A percentile compares a stretch with the other conserved stretches of the same genome.
These are phyloP conservation scores for Halcyon badia DNA, from an alignment of 2,797 vertebrate genomes.

Conservation along the genomic window DNA sequence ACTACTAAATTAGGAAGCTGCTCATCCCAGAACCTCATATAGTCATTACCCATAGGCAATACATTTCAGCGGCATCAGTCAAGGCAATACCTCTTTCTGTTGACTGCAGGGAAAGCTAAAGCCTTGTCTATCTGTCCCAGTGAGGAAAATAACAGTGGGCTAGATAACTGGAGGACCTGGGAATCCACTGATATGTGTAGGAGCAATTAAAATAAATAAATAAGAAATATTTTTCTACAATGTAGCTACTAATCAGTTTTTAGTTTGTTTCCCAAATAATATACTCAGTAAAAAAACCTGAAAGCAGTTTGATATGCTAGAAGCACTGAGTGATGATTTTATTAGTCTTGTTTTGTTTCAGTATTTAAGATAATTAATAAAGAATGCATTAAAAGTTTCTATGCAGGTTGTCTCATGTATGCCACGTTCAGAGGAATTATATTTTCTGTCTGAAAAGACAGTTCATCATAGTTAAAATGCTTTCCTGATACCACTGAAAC, in stretches of 20 bases:
- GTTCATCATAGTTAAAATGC: not conserved
- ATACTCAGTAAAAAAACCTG: not conserved
- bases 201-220: not conserved
- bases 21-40: not conserved
- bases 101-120: not conserved
- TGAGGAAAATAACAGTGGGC: not conserved
- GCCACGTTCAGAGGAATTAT: not conserved
- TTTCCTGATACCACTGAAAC: not conserved
- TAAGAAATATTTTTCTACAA: not conserved
- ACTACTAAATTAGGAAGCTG: not conserved
- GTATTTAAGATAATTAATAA: not conserved
- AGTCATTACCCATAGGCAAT: accelerated
- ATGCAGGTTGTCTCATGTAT: not conserved
- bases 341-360: not conserved
- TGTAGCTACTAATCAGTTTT: not conserved
- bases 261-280: not conserved
- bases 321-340: not conserved
- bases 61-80: not conserved
- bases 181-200: not conserved
- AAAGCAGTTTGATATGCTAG: accelerated
- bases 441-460: not conserved
- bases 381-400: not conserved
- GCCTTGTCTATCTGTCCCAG: not conserved
- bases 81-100: accelerated
- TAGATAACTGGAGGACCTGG: not conserved